Evolutionary conservation across 1,140 invertebrate species (phyloP), one percentile per base, ranked within the genome.

Genomic region (Hylaeus anthracinus): DNA sequence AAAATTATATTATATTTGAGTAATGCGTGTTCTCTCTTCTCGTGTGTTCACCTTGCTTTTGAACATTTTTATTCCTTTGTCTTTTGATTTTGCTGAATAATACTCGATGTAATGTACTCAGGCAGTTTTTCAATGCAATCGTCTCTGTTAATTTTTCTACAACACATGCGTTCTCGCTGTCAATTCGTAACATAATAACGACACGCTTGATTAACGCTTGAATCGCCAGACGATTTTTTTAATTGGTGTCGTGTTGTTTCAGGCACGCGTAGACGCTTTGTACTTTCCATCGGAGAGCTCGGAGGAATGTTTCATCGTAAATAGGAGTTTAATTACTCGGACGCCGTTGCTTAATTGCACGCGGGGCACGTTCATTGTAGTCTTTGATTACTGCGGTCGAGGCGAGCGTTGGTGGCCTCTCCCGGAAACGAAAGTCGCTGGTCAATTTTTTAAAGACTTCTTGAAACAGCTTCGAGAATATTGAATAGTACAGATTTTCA

Each of bases 321-420:
- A 64, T 48, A 72, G 69, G 60, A 64, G 70, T 72, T 79, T 79
- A 79, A 79, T 79, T 79, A 79, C 76, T n/a, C 69, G 76, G 51
- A 63, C 69, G 76, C 60, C 60, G 66, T 37, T 26, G 76, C 26
- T 79, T 79, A 79, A 79, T 79, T 79, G 51, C 76, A 64, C n/a
- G 1, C 39, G 41, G 76, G 8, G 51, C 53, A 45, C 69, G 41
- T 45, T 79, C 69, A 79, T 79, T 79, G 76, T 79, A 64, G 69
- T 79, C 60, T 79, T 79, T 79, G 76, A 79, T 79, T 79, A 64
- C 69, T 72, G 76, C 58, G 76, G 69, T 79, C 71, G 58, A 67
- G 48, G 39, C 56, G 26, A 41, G 8, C 43, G 45, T 55, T 39
- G 9, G 37, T 64, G 10, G 43, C 2, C 48, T 64, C 58, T 72